phyloP scores from a whole-genome alignment of 2,113 vertebrate genomes.

The Struthio camelus region DNA sequence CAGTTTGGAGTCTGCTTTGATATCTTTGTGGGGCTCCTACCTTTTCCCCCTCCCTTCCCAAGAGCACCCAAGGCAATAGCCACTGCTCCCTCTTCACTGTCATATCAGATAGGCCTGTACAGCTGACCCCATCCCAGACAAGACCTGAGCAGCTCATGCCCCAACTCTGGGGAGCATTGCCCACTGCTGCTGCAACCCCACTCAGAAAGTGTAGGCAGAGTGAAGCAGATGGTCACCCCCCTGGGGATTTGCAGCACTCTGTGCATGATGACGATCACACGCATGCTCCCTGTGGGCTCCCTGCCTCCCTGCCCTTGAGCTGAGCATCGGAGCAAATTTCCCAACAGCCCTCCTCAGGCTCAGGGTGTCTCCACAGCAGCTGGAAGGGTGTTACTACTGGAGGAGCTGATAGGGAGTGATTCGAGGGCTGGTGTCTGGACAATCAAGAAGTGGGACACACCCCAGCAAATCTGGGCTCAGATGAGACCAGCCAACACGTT shows the following conservation, averaged over 20 bases:
- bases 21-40: rapidly evolving
- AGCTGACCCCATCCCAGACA: background rate
- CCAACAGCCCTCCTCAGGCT: background rate
- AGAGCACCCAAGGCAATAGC: background rate
- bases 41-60: background rate
- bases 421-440: background rate
- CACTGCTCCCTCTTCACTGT: background rate
- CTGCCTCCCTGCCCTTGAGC: background rate
- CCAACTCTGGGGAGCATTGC: background rate
- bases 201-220: background rate
- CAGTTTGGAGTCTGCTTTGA: background rate
- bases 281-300: no score
- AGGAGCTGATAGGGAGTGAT: background rate
- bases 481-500: background rate
- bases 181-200: background rate
- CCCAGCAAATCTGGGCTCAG: background rate
- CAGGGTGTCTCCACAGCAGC: background rate
- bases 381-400: rapidly evolving
- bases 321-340: background rate
- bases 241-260: background rate
- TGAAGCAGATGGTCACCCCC: background rate
- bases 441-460: background rate
- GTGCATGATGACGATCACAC: background rate
- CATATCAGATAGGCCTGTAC: rapidly evolving
- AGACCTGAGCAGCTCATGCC: background rate